phyloP scores from a whole-genome alignment of 2,888 invertebrate species.

The Xylota sylvarum region DNA sequence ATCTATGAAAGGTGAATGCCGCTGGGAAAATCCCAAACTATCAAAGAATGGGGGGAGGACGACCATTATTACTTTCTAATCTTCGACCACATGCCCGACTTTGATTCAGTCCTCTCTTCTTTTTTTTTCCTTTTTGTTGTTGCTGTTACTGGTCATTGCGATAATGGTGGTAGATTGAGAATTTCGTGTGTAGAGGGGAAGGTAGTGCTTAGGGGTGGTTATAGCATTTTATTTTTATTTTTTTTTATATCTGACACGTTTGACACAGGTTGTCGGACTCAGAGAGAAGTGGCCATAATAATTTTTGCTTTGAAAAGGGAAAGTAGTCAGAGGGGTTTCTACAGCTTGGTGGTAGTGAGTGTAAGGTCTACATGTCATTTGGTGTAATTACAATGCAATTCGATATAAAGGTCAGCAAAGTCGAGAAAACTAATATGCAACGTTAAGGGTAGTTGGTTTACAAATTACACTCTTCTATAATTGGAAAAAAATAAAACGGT shows the following conservation, averaged over 20 bases:
- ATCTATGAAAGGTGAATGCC: slow-evolving; percentile 71
- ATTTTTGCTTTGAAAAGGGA: slow-evolving; percentile 37
- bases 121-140: slow-evolving; percentile 18
- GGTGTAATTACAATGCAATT: slow-evolving; percentile 45
- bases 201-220: slow-evolving; percentile 46
- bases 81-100: slow-evolving; percentile 77
- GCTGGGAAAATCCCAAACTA: slow-evolving; percentile 71
- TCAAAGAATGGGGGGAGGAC: slow-evolving; percentile 64
- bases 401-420: slow-evolving; percentile 1
- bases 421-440: neutral
- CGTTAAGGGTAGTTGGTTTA: neutral
- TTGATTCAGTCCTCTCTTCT: slow-evolving; percentile 52
- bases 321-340: slow-evolving; percentile 29
- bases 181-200: slow-evolving; percentile 33
- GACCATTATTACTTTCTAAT: slow-evolving; percentile 79
- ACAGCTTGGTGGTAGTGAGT: neutral
- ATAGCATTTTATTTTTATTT: slow-evolving; percentile 25
- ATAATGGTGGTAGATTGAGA: slow-evolving; percentile 61
- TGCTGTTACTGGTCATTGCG: slow-evolving; percentile 57
- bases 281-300: slow-evolving; percentile 38
- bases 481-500: neutral
- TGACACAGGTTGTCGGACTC: slow-evolving; percentile 46
- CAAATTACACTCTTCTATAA: neutral
- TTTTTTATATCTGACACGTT: slow-evolving; percentile 35
- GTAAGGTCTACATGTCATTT: slow-evolving; percentile 21